Base-by-base conservation (phyloP, 2,888 invertebrate species). In the Acanthosepion lycidas region DNA sequence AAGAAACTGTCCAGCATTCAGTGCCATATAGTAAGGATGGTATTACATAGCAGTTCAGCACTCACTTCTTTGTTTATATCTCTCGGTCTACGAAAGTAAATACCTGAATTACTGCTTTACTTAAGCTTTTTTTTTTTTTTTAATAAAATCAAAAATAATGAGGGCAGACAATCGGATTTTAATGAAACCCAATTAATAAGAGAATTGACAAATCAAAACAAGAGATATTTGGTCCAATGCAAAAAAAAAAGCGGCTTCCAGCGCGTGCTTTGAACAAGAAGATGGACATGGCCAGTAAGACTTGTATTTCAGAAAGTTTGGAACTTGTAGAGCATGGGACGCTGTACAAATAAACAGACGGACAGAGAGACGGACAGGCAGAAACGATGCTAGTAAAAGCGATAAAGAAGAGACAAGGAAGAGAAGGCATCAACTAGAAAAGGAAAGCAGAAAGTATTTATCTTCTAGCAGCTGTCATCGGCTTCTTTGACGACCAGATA, bases 381-480 rank as follows among this genome's bases (percentile, higher is more conserved):
- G 78, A 33, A 78, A 78, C n/a, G 78, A 33, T n/a, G 78, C 78
- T 4, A 78, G 33, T 78, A 78, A 78, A 78, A 78, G 12, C 6
- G 78, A n/a, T 28, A 33, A 33, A n/a, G 78, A 78, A 33, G 2
- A 28, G 4, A 12, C 0, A 78, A 78, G 18, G 0, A 18, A 55
- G 55, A 55, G 55, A 20, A 55, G 55, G 55, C 55, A 20, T 12
- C 15, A 55, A 55, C 18, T 18, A 18, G 18, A 20, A 55, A 59
- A 5, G 18, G 15, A 33, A 78, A 33, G 5, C 15, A n/a, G n/a
- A 78, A 5, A n/a, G n/a, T 78, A 78, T 78, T 78, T 78, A 78
- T 78, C 78, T 78, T 78, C n/a, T n/a, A 78, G n/a, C 78, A 78
- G 78, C 78, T 78, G 78, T 78, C 78, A 78, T 78, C n/a, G 33